These are phyloP conservation scores for Lycocorax pyrrhopterus DNA, from an alignment of 2,113 vertebrate species.

Conservation along the genomic window DNA sequence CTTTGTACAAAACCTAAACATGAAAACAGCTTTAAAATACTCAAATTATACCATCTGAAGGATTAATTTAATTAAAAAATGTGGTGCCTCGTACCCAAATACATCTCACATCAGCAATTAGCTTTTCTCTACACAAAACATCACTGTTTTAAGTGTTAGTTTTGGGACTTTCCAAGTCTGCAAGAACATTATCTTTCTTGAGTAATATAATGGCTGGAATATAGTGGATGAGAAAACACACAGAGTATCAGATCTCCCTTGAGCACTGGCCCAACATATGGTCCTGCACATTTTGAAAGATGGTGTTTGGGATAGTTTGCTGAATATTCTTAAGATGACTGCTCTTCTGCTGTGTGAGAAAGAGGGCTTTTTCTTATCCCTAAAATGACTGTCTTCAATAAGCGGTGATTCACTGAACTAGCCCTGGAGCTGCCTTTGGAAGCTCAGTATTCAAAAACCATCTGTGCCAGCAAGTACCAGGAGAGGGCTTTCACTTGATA, in stretches of 20 bases:
- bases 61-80: not conserved
- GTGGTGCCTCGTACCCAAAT: not conserved
- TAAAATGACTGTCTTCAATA: conserved; percentile 38
- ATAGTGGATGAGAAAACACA: not conserved
- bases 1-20: not conserved
- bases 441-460: conserved; percentile 65
- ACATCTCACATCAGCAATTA: not conserved
- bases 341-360: not conserved
- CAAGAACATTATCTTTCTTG: not conserved
- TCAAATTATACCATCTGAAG: conserved; percentile 3
- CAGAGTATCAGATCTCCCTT: not conserved
- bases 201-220: not conserved
- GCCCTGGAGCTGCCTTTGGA: conserved; percentile 56
- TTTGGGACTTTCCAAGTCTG: conserved; percentile 3
- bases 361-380: conserved; percentile 29
- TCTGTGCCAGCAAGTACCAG: conserved; percentile 69
- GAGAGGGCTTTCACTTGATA: conserved; percentile 59
- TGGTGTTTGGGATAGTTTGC: not conserved
- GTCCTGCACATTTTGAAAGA: not conserved
- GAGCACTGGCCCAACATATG: not conserved
- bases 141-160: not conserved
- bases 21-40: not conserved
- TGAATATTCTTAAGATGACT: not conserved
- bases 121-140: not conserved
- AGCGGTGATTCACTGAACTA: conserved; percentile 58